Conservation (phyloP, 1,140 invertebrate species). For the Pissodes strobi region DNA sequence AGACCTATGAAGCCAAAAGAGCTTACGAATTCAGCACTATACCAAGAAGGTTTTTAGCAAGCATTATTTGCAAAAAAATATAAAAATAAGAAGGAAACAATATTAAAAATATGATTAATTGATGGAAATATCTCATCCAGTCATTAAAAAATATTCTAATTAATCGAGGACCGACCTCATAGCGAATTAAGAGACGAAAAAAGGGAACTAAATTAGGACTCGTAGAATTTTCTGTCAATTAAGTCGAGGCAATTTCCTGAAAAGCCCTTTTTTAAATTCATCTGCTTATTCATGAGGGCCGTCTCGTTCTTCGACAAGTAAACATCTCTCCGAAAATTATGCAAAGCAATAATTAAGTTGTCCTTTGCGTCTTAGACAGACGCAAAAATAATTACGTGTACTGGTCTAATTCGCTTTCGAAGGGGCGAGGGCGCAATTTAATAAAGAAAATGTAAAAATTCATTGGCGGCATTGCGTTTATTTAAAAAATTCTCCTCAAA, state of each 20-base stretch:
- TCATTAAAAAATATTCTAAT: too few relatives aligned
- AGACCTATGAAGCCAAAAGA: too few relatives aligned
- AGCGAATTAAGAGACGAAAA: too few relatives aligned
- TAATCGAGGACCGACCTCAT: too few relatives aligned
- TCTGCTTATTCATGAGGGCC: constrained; percentile 36
- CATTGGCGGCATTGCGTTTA: constrained; percentile 47
- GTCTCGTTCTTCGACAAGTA: constrained; percentile 28
- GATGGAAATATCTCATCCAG: too few relatives aligned
- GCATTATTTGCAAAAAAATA: too few relatives aligned
- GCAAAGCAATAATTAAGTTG: constrained; percentile 39
- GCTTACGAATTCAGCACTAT: too few relatives aligned
- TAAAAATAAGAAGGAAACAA: too few relatives aligned
- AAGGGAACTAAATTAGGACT: too few relatives aligned
- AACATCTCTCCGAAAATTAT: constrained; percentile 36
- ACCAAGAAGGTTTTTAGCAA: too few relatives aligned
- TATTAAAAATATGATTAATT: too few relatives aligned
- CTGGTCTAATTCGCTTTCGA: constrained; percentile 24
- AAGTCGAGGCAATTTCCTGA: constrained; percentile 13
- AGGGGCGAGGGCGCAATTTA: constrained; percentile 36
- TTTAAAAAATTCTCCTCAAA: constrained; percentile 49
- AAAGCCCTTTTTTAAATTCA: constrained; percentile 36
- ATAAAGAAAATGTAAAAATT: constrained; percentile 51
- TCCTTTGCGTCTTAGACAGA: constrained; percentile 35
- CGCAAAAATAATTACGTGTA: constrained; percentile 36
- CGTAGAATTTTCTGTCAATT: constrained; percentile 23